Conservation (phyloP, 2,888 invertebrate species). For the Campopleginae sp. region DNA sequence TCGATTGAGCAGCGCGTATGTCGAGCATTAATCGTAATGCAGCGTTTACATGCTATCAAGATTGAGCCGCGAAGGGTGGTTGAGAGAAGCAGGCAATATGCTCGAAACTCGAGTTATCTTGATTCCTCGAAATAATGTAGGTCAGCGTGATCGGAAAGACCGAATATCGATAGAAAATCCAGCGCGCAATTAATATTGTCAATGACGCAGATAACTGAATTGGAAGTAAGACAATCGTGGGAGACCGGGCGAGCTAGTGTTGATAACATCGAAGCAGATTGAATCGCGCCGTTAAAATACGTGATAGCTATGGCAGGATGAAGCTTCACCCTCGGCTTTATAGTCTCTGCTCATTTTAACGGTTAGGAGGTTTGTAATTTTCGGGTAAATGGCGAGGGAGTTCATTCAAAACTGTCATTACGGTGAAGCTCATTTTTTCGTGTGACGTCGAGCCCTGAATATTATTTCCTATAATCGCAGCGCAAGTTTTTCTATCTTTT, state of each 20-base stretch:
- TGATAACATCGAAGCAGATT: not conserved
- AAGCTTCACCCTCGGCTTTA: not conserved
- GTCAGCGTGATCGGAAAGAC: not conserved
- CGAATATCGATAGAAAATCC: slow-evolving; percentile 14
- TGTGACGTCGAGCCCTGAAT: not conserved
- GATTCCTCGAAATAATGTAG: slow-evolving; percentile 7
- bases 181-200: not conserved
- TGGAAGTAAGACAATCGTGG: slow-evolving; percentile 1
- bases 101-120: not conserved
- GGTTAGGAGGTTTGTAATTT: not conserved
- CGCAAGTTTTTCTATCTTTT: not conserved
- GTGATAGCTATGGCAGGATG: not conserved
- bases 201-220: not conserved
- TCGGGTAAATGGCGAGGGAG: not conserved
- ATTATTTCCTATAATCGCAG: not conserved
- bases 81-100: slow-evolving; percentile 14
- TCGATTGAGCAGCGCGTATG: not conserved
- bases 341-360: not conserved
- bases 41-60: slow-evolving; percentile 17
- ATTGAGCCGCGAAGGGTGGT: slow-evolving; percentile 7
- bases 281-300: not conserved
- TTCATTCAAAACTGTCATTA: not conserved
- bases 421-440: not conserved
- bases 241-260: not conserved
- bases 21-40: not conserved